These are phyloP conservation scores for Chlorops oryzae DNA, from an alignment of 1,140 invertebrate species.

Conservation along the genomic window DNA sequence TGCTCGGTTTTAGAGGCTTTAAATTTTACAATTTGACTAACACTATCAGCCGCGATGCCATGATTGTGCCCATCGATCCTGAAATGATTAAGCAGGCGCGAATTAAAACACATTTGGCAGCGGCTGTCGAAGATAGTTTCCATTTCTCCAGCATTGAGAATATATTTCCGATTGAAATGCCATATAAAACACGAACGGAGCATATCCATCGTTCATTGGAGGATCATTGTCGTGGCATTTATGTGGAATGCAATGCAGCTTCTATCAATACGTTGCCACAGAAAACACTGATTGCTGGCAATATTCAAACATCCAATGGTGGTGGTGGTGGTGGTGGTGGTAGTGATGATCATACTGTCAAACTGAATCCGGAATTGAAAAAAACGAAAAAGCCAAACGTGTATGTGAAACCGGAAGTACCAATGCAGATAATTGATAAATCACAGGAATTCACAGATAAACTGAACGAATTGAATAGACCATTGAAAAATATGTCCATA, in stretches of 20 bases:
- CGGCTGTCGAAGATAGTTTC: slow-evolving; percentile 22
- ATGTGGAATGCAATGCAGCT: slow-evolving; percentile 32
- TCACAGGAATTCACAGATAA: slow-evolving; percentile 38
- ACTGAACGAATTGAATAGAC: slow-evolving; percentile 30
- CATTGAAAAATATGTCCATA: slow-evolving; percentile 34
- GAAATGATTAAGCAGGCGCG: slow-evolving; percentile 19
- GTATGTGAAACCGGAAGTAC: slow-evolving; percentile 31
- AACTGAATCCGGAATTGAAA: slow-evolving; percentile 25
- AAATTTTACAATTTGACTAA: slow-evolving; percentile 32
- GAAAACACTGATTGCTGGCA: slow-evolving; percentile 35
- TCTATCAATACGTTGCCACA: slow-evolving; percentile 30
- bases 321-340: no score
- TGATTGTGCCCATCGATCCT: slow-evolving; percentile 33
- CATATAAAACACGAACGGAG: slow-evolving; percentile 13
- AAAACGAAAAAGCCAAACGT: slow-evolving; percentile 35
- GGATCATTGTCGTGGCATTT: slow-evolving; percentile 31
- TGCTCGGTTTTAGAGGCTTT: slow-evolving; percentile 37
- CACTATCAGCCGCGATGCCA: slow-evolving; percentile 22
- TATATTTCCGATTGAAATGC: no score
- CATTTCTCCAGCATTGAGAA: slow-evolving; percentile 3
- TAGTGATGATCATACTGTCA: no score
- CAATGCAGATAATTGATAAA: slow-evolving; percentile 24
- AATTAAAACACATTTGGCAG: slow-evolving; percentile 9
- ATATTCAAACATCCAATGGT: slow-evolving; percentile 5
- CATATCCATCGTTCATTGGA: slow-evolving; percentile 13